Base-by-base conservation (phyloP, 2,113 vertebrate genomes). In the Centrocercus urophasianus region DNA sequence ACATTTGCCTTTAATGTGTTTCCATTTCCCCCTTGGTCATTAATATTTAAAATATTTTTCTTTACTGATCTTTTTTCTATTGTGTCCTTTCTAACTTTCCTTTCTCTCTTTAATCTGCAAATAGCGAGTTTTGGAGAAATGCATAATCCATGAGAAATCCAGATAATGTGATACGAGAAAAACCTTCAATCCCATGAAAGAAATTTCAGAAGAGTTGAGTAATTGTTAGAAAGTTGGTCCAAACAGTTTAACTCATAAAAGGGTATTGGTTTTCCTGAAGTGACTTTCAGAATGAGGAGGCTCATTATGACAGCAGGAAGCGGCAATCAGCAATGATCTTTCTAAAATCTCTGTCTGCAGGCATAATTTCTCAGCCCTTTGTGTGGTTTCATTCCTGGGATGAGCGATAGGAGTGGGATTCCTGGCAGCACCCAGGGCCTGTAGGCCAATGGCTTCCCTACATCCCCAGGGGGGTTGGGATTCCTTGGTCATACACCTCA, bases 1-100 rank as follows among this genome's bases (percentile, higher is more conserved):
- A 95, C 96, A 97, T 96, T 95, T 95, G 93, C 65, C 83, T 96
- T 97, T 97, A 96, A 97, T 97, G 96, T 95, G 90, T 94, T 96
- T 97, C 92, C 94, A 96, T 95, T 96, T 94, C 88, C 80, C 91
- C 54, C 36, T 95, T 88, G 73, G 45, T 92, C 80, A 95, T 97
- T 93, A 95, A 96, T 95, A 84, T 96, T 97, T 96, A 88, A 97
- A 95, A 84, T 96, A 97, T 94, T 97, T 96, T 95, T 96, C 96
- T 97, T 96, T 95, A 91, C 96, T 88, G 91, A 88, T 95, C 73
- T 93, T 94, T 85, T 83, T 95, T 87, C 76, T 95, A 95, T 96
- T 95, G 93, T 95, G 80, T 95, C 76, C 76, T 88, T 95, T 94
- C 73, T 95, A 91, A 88, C 65, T 95, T 93, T 48, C 42, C 75